phyloP scores from a whole-genome alignment of 2,888 invertebrate species.

The Eupithecia vulgata region DNA sequence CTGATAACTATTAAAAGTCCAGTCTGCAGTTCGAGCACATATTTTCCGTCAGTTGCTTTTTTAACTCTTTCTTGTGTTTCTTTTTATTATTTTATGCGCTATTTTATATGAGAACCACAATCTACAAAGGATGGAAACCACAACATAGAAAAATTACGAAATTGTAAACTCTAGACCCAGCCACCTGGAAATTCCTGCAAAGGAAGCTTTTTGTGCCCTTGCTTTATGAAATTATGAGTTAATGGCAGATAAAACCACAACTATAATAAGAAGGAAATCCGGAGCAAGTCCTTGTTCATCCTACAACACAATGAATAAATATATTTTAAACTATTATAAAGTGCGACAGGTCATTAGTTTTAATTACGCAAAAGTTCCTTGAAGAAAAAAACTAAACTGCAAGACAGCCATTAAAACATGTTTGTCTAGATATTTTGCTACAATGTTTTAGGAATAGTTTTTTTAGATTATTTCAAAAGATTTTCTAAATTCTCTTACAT shows the following conservation, averaged over 20 bases:
- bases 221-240: slow-evolving; percentile 38
- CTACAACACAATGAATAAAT: slow-evolving; percentile 34
- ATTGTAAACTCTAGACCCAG: slow-evolving; percentile 27
- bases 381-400: neutral
- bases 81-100: neutral
- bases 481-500: slow-evolving; percentile 3
- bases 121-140: slow-evolving; percentile 18
- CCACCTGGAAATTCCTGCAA: slow-evolving; percentile 36
- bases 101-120: neutral
- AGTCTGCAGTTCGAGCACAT: neutral
- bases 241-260: slow-evolving; percentile 33
- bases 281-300: slow-evolving; percentile 34
- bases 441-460: neutral
- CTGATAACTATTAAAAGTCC: neutral
- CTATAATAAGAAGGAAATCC: slow-evolving; percentile 41
- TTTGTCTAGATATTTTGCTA: neutral
- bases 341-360: slow-evolving; percentile 16
- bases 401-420: neutral
- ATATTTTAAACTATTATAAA: slow-evolving; percentile 25
- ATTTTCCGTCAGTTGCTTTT: neutral
- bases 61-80: neutral
- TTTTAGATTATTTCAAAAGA: neutral
- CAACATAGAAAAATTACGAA: slow-evolving; percentile 19
- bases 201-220: slow-evolving; percentile 34
- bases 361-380: slow-evolving; percentile 6